A percentile compares a stretch with the other conserved stretches of the same genome.
Evolutionary conservation across 2,113 vertebrate species (phyloP).

Genomic region (Rhinolophus ferrumequinum): DNA sequence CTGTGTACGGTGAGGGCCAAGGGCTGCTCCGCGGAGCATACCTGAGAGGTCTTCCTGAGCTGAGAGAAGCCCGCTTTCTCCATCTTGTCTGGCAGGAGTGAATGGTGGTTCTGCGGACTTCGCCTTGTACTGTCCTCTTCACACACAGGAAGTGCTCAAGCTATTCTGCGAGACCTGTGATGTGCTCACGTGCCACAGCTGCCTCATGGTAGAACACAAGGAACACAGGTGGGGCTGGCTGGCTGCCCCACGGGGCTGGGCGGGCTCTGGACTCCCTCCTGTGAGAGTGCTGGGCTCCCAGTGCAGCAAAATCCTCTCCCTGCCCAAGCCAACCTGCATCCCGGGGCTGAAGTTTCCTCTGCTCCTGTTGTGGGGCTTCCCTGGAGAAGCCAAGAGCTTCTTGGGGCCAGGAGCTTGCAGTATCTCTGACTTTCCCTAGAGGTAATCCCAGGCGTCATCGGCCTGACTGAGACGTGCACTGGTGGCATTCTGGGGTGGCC

Average conservation of each 20-base stretch:
- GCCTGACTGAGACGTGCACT: not conserved
- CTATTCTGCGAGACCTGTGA: constrained; percentile 89
- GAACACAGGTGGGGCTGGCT: constrained; percentile 87
- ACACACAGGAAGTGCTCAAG: constrained; percentile 84
- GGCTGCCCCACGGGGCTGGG: not conserved
- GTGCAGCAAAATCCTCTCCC: not conserved
- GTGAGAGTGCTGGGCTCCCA: not conserved
- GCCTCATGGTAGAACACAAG: constrained; percentile 87
- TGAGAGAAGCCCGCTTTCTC: constrained; percentile 26
- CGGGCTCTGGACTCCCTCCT: not conserved
- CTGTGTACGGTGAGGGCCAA: not conserved
- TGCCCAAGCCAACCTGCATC: not conserved
- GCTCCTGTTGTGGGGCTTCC: not conserved
- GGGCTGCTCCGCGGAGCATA: not conserved
- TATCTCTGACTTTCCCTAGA: not conserved
- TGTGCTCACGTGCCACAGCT: constrained; percentile 85
- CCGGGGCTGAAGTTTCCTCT: not conserved
- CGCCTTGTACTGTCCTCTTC: constrained; percentile 81
- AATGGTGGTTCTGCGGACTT: constrained; percentile 71
- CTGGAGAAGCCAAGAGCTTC: not conserved
- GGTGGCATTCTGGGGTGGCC: not conserved
- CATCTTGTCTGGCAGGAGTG: constrained; percentile 75
- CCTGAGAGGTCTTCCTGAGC: not conserved
- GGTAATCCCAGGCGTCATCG: not conserved
- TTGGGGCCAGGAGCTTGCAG: not conserved